Evolutionary conservation across 2,888 invertebrate species (phyloP).

Genomic region (Pinctada fucata): DNA sequence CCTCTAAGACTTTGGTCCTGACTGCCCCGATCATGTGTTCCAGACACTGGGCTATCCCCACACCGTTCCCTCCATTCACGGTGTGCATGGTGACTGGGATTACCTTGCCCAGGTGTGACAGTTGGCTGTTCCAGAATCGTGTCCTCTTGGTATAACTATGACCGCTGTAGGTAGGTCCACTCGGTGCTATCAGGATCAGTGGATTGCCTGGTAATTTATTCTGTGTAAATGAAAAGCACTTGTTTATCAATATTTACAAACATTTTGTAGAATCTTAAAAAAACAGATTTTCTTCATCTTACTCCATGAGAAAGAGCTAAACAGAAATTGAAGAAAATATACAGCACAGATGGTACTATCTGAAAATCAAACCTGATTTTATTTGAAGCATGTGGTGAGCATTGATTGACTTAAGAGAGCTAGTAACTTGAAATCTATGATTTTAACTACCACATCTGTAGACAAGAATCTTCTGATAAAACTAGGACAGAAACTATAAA

Average conservation of each 20-base stretch:
- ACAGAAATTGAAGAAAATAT: not conserved
- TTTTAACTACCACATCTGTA: no score
- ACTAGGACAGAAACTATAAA: no score
- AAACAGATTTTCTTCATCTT: not conserved
- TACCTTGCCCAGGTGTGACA: conserved; percentile 84
- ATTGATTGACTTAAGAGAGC: no score
- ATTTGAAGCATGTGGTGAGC: not conserved
- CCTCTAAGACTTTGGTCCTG: conserved; percentile 84
- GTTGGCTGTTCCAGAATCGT: conserved; percentile 84
- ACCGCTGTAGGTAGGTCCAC: conserved; percentile 70
- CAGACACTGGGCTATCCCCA: conserved; percentile 74
- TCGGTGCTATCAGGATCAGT: conserved; percentile 74
- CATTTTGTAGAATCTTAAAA: not conserved
- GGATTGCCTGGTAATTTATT: conserved; percentile 83
- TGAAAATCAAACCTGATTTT: not conserved
- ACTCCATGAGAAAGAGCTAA: not conserved
- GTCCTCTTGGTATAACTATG: conserved; percentile 78
- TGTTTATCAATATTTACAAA: not conserved
- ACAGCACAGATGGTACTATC: not conserved
- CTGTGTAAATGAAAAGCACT: conserved; percentile 71
- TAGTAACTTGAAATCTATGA: no score
- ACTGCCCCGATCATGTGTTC: conserved; percentile 79
- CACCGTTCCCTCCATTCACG: conserved; percentile 73
- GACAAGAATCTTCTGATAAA: no score
- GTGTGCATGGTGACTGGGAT: conserved; percentile 80